Conservation (phyloP, 2,888 invertebrate genomes). For the Philereme transversata region DNA sequence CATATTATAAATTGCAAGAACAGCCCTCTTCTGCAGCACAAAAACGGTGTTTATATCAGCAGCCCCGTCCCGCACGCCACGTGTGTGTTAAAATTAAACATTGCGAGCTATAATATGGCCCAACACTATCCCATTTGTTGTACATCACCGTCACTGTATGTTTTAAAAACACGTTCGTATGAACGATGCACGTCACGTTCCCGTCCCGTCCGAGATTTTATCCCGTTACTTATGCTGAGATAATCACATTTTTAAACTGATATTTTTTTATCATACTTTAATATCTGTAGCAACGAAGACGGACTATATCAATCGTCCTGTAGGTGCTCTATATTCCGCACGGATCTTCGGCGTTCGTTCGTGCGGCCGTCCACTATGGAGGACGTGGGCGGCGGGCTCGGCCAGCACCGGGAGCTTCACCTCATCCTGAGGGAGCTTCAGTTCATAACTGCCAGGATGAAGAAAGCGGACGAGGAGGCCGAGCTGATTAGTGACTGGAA, state of each 20-base stretch:
- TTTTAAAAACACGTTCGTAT: no score
- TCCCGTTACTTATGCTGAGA: no score
- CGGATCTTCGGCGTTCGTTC: conserved; percentile 85
- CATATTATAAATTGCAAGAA: no score
- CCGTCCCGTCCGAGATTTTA: no score
- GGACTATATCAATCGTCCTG: conserved; percentile 30
- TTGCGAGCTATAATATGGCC: no score
- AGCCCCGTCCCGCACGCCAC: no score
- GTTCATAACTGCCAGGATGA: conserved; percentile 97
- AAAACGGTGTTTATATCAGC: no score
- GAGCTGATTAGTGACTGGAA: conserved; percentile 98
- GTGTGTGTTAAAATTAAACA: no score
- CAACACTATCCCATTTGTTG: no score
- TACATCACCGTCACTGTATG: no score
- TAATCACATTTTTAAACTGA: background rate
- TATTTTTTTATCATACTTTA: background rate
- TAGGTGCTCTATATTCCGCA: conserved; percentile 80
- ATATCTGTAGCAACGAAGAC: conserved; percentile 28
- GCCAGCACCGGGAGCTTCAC: conserved; percentile 93
- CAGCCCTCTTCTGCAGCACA: no score
- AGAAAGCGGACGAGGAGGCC: conserved; percentile 96
- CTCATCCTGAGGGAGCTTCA: conserved; percentile 96
- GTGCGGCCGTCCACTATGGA: conserved; percentile 92
- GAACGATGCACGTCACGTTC: no score
- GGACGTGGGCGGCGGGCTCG: conserved; percentile 85